phyloP scores from a whole-genome alignment of 2,888 invertebrate genomes.

The Tromatobia lineatoria region DNA sequence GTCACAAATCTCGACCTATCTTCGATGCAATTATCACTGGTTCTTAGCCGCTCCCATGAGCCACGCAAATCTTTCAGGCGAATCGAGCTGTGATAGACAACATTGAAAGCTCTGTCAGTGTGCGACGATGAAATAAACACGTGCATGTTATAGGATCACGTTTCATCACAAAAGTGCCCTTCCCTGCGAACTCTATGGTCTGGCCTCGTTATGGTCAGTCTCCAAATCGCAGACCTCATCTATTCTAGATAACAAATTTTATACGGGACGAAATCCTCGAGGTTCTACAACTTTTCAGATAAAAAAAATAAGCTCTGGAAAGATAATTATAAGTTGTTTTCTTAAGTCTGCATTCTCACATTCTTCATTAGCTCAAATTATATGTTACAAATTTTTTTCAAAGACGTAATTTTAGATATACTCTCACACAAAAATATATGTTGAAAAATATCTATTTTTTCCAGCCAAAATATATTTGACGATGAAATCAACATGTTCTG shows the following conservation, averaged over 20 bases:
- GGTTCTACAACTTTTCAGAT: background rate
- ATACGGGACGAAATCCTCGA: background rate
- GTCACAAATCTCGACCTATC: conserved; percentile 85
- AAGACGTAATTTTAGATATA: background rate
- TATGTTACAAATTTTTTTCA: background rate
- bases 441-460: no score
- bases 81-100: background rate
- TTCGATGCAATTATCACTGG: conserved; percentile 79
- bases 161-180: conserved; percentile 49
- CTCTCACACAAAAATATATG: no score
- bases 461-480: no score
- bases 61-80: background rate
- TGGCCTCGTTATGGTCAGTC: conserved; percentile 77
- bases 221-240: conserved; percentile 76
- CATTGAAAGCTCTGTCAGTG: background rate
- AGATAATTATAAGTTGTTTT: background rate
- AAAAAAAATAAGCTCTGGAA: background rate
- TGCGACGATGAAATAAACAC: conserved; percentile 36
- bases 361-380: background rate
- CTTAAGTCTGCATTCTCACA: background rate
- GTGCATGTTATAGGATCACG: conserved; percentile 55
- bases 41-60: background rate
- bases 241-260: conserved; percentile 42
- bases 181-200: conserved; percentile 70
- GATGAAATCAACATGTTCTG: no score